Percentiles rank a stretch among this genome's conserved stretches.
phyloP scores from a whole-genome alignment of 2,113 vertebrate genomes.

The Ictidomys tridecemlineatus region DNA sequence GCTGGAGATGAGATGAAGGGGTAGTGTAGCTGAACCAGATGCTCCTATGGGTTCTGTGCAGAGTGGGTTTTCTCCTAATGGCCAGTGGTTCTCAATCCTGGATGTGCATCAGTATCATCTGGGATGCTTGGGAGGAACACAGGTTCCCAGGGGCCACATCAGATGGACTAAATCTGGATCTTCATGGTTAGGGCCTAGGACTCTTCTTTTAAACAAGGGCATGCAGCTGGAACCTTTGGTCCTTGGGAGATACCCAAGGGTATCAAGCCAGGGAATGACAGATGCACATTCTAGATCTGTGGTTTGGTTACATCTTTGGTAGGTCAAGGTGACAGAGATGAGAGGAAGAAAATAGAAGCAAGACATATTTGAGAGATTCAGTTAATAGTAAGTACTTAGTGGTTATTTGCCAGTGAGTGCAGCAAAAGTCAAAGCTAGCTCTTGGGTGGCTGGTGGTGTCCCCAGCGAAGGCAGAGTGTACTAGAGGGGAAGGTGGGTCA shows the following conservation, averaged over 20 bases:
- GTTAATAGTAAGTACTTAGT: neutral
- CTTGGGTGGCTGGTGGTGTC: neutral
- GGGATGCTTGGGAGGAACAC: neutral
- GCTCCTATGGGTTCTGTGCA: neutral
- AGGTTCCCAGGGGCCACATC: neutral
- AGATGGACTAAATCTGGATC: neutral
- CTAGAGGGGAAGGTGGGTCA: neutral
- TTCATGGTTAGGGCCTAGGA: neutral
- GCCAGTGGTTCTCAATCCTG: neutral
- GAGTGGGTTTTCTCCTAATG: neutral
- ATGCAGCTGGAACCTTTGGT: neutral
- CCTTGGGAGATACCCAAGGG: neutral
- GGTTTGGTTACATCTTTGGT: neutral
- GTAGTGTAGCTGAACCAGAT: neutral
- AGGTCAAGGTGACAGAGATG: neutral
- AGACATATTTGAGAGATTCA: neutral
- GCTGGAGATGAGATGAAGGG: neutral
- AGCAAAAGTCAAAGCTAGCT: neutral
- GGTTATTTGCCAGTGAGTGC: neutral
- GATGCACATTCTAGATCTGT: neutral
- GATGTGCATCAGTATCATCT: neutral
- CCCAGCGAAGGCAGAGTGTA: neutral
- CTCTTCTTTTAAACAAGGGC: neutral
- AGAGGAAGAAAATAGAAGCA: neutral
- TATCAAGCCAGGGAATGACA: neutral